Conservation (phyloP, 2,797 vertebrate species). For the Podargus strigoides region DNA sequence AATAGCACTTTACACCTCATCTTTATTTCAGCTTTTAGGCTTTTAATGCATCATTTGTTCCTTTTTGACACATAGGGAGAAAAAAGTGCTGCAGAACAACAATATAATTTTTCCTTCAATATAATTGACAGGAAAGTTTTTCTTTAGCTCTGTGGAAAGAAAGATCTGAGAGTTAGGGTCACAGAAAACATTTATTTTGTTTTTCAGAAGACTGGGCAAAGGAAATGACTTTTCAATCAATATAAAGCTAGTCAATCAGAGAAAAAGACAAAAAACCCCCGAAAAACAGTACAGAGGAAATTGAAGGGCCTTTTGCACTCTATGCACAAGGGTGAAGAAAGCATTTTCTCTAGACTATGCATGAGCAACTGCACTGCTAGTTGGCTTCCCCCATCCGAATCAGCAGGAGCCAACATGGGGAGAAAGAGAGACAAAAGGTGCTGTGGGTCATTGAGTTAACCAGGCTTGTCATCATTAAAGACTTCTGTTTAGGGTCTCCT, state of each 20-base stretch:
- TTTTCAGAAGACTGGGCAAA: constrained; percentile 54
- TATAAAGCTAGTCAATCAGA: constrained; percentile 57
- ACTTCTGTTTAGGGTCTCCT: constrained; percentile 13
- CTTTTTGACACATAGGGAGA: constrained; percentile 68
- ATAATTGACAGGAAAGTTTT: constrained; percentile 57
- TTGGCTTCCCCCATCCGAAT: background rate
- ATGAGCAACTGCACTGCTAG: constrained; percentile 28
- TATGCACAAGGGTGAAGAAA: constrained; percentile 17
- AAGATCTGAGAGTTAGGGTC: constrained; percentile 56
- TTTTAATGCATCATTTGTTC: constrained; percentile 71
- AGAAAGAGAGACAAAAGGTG: constrained; percentile 50
- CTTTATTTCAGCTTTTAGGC: constrained; percentile 71
- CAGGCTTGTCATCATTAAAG: constrained; percentile 42
- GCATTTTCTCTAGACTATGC: constrained; percentile 19
- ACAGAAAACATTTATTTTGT: constrained; percentile 41
- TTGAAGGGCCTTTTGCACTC: constrained; percentile 20
- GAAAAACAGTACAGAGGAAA: constrained; percentile 39
- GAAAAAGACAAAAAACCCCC: constrained; percentile 5
- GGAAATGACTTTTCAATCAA: constrained; percentile 59
- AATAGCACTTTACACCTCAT: constrained; percentile 76
- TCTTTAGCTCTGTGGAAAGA: constrained; percentile 29
- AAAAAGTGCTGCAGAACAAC: constrained; percentile 55
- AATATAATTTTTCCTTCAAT: constrained; percentile 60
- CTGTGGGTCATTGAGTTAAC: constrained; percentile 45
- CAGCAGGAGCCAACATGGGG: constrained; percentile 20